phyloP scores from a whole-genome alignment of 2,113 vertebrate genomes.

The Lepisosteus osseus region DNA sequence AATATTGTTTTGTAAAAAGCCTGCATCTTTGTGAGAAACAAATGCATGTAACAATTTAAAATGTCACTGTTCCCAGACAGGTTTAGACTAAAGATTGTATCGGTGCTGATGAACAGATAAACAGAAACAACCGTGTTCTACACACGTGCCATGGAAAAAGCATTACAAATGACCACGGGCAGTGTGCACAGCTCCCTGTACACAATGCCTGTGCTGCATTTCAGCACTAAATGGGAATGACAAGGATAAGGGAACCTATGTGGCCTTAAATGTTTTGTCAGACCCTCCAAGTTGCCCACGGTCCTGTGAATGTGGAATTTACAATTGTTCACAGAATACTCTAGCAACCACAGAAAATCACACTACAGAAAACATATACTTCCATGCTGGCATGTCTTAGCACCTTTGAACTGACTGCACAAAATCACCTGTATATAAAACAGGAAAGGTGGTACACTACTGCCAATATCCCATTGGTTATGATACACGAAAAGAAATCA shows the following conservation, averaged over 20 bases:
- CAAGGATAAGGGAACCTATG: slow-evolving; percentile 29
- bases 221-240: slow-evolving; percentile 39
- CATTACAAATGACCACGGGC: neutral
- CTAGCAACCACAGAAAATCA: too few species aligned
- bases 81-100: neutral
- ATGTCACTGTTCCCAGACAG: neutral
- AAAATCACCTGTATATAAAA: too few species aligned
- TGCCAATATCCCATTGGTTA: too few species aligned
- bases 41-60: neutral
- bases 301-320: too few species aligned
- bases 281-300: too few species aligned
- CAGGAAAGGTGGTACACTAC: too few species aligned
- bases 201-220: slow-evolving; percentile 1
- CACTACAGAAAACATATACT: too few species aligned
- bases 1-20: neutral
- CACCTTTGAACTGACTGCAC: too few species aligned
- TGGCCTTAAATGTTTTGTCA: too few species aligned
- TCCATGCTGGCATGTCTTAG: too few species aligned
- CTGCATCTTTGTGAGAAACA: neutral
- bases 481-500: too few species aligned
- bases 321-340: too few species aligned
- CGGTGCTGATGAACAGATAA: neutral
- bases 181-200: neutral
- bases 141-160: slow-evolving; percentile 13
- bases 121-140: neutral